A percentile compares a stretch with the other conserved stretches of the same genome.
These are phyloP conservation scores for Myanophis thanlyinensis DNA, from an alignment of 2,113 vertebrate genomes.

Conservation along the genomic window DNA sequence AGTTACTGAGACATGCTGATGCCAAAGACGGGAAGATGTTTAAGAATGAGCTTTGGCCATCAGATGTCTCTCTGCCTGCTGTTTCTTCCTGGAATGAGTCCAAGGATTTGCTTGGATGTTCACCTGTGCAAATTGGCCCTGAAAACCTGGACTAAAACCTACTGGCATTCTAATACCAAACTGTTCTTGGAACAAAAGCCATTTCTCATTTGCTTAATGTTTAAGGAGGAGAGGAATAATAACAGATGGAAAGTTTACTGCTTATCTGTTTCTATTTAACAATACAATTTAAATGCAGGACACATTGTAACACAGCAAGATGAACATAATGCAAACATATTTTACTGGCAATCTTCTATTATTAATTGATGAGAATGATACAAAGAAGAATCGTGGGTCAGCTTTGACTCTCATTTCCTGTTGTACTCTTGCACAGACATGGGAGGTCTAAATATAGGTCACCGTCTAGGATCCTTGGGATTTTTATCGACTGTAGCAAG, in stretches of 20 bases:
- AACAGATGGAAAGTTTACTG: neutral
- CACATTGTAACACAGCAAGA: neutral
- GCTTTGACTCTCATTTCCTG: slow-evolving; percentile 19
- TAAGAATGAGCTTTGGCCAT: neutral
- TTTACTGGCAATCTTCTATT: neutral
- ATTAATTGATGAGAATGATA: neutral
- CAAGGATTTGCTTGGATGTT: neutral
- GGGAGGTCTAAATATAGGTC: neutral
- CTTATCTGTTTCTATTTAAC: neutral
- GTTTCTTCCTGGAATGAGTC: neutral
- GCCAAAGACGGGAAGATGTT: neutral
- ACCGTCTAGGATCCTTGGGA: neutral
- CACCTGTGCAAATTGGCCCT: neutral
- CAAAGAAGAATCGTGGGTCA: neutral
- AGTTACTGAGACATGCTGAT: neutral
- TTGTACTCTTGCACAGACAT: slow-evolving; percentile 25
- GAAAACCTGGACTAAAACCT: neutral
- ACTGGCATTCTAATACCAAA: neutral
- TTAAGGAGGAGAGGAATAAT: neutral
- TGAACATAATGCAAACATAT: neutral
- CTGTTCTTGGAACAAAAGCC: neutral
- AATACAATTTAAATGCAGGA: neutral
- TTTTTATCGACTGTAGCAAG: neutral
- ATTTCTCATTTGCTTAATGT: neutral
- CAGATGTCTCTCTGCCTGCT: neutral